A percentile compares a stretch with the other conserved stretches of the same genome.
Conservation (phyloP, 2,888 invertebrate species). For the Dynastes maya region DNA sequence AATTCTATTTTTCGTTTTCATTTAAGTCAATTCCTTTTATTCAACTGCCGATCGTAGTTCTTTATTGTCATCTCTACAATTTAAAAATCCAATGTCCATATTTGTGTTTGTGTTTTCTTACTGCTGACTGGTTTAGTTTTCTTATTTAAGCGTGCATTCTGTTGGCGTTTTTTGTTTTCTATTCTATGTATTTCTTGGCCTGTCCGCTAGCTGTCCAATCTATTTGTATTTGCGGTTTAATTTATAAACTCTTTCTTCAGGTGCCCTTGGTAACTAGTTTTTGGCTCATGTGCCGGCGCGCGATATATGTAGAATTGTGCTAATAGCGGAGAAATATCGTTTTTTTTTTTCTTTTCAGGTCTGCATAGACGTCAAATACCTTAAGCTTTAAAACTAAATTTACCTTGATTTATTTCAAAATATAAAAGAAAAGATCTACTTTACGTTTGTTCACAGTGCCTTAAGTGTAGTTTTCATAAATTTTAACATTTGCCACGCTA, state of each 20-base stretch:
- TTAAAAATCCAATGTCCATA: slow-evolving; percentile 43
- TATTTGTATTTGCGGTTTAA: slow-evolving; percentile 41
- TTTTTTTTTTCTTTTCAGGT: neutral
- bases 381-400: neutral
- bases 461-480: slow-evolving; percentile 10
- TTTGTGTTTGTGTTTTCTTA: slow-evolving; percentile 28
- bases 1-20: slow-evolving; percentile 28
- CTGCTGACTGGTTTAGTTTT: slow-evolving; percentile 44
- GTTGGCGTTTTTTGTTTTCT: slow-evolving; percentile 36
- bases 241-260: slow-evolving; percentile 42
- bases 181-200: slow-evolving; percentile 43
- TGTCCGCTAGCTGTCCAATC: slow-evolving; percentile 43
- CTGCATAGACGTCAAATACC: neutral
- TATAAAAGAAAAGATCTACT: too few species aligned
- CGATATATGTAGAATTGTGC: slow-evolving; percentile 18
- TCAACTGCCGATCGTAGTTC: slow-evolving; percentile 27
- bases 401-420: too few species aligned
- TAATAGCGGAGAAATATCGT: slow-evolving; percentile 1
- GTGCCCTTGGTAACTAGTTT: slow-evolving; percentile 47
- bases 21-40: slow-evolving; percentile 16
- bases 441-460: too few species aligned
- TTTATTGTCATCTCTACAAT: slow-evolving; percentile 29
- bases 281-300: slow-evolving; percentile 17
- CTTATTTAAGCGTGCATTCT: slow-evolving; percentile 45
- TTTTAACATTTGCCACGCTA: slow-evolving; percentile 16